Percentiles rank a stretch among this genome's conserved stretches.
Conservation (phyloP, 2,113 vertebrate genomes). For the Pseudopipra pipra region DNA sequence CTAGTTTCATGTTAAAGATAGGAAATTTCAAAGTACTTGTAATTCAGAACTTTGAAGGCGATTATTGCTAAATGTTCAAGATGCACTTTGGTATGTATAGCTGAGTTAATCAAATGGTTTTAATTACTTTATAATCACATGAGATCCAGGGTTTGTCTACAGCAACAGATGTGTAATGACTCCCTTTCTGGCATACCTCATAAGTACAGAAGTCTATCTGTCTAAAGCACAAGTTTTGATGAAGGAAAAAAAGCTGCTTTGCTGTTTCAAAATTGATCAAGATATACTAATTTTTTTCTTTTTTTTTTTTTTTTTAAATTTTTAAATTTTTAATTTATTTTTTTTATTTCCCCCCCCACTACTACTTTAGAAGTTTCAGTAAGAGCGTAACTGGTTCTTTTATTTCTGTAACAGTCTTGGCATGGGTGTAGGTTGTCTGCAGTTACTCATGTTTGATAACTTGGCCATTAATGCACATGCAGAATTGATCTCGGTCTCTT, state of each 20-base stretch:
- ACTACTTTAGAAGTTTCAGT: not conserved
- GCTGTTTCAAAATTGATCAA: not conserved
- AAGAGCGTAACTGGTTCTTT: not conserved
- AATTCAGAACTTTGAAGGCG: not conserved
- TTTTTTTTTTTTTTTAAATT: not conserved
- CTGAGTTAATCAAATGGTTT: not conserved
- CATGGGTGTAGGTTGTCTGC: not conserved
- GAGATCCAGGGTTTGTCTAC: not conserved
- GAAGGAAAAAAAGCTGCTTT: not conserved
- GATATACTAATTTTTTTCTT: not conserved
- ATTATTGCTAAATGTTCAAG: not conserved
- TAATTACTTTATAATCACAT: slow-evolving; percentile 32
- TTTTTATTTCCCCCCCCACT: fast-evolving
- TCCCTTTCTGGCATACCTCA: not conserved
- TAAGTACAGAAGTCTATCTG: not conserved
- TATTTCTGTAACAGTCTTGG: not conserved
- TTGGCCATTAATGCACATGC: not conserved
- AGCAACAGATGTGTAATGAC: not conserved
- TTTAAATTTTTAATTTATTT: not conserved
- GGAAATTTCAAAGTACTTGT: not conserved
- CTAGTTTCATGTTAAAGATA: not conserved
- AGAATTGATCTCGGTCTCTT: not conserved
- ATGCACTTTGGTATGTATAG: not conserved
- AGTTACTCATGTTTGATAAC: not conserved
- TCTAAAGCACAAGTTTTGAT: not conserved